phyloP scores from a whole-genome alignment of 1,140 invertebrate genomes.

The Hyposmocoma kahamanoa region DNA sequence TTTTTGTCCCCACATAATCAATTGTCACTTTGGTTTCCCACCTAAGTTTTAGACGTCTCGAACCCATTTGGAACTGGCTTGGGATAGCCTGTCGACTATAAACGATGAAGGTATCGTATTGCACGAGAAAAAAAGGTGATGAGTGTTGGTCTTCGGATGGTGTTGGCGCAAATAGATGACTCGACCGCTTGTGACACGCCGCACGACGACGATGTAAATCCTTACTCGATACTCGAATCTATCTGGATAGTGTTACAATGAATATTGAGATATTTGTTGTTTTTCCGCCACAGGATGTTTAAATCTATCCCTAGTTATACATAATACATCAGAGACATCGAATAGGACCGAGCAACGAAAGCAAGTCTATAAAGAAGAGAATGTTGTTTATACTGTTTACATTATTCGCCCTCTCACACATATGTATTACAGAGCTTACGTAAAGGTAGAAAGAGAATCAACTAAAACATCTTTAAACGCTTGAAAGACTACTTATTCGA shows the following conservation, averaged over 20 bases:
- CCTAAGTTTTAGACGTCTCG: constrained; percentile 39
- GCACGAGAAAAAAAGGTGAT: constrained; percentile 66
- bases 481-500: too few relatives aligned
- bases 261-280: constrained; percentile 48
- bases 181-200: constrained; percentile 28
- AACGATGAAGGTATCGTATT: constrained; percentile 63
- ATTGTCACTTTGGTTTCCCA: constrained; percentile 66
- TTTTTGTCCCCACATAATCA: constrained; percentile 69
- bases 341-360: too few relatives aligned
- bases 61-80: constrained; percentile 62
- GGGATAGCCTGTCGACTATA: constrained; percentile 49
- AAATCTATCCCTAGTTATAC: too few relatives aligned
- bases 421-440: too few relatives aligned
- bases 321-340: too few relatives aligned
- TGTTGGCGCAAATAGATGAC: constrained; percentile 54
- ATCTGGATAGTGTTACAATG: constrained; percentile 39
- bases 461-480: too few relatives aligned
- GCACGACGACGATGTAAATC: constrained; percentile 44
- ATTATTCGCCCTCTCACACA: too few relatives aligned
- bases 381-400: too few relatives aligned
- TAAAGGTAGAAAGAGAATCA: too few relatives aligned
- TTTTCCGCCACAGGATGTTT: neutral
- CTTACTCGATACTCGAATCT: constrained; percentile 28
- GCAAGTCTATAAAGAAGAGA: too few relatives aligned
- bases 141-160: constrained; percentile 45